A percentile compares a stretch with the other conserved stretches of the same genome.
Evolutionary conservation across 2,113 vertebrate species (phyloP).

Genomic region (Gobius niger): DNA sequence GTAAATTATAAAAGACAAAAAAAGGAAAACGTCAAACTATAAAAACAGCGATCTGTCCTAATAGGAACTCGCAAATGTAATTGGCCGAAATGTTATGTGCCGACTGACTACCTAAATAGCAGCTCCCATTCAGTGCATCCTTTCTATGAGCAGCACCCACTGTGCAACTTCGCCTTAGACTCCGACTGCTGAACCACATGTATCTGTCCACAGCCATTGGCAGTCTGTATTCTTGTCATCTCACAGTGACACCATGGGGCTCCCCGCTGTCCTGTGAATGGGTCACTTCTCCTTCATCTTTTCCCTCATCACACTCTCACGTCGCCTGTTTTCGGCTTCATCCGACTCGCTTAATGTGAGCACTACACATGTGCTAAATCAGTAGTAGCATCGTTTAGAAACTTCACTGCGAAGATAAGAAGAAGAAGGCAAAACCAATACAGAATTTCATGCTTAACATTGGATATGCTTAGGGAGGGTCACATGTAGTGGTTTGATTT

Average conservation of each 20-base stretch:
- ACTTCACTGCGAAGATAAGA: no score
- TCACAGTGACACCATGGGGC: slow-evolving; percentile 55
- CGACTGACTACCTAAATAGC: no score
- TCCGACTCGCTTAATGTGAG: background rate
- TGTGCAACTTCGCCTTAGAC: background rate
- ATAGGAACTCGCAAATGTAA: no score
- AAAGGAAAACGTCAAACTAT: no score
- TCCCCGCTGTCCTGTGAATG: slow-evolving; percentile 67
- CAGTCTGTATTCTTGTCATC: slow-evolving; percentile 52
- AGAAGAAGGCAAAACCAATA: no score
- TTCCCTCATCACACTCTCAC: slow-evolving; percentile 44
- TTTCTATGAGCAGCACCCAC: background rate
- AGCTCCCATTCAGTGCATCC: background rate
- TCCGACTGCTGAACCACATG: background rate
- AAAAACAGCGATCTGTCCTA: no score
- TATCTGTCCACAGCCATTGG: slow-evolving; percentile 18
- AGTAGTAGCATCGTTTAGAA: background rate
- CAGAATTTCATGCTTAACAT: no score
- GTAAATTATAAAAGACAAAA: no score
- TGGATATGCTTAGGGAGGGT: no score
- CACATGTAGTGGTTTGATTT: background rate
- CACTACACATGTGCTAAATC: slow-evolving; percentile 7
- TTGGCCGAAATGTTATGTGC: no score
- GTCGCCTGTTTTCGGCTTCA: slow-evolving; percentile 34
- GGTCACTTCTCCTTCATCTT: slow-evolving; percentile 57